phyloP scores from a whole-genome alignment of 2,113 vertebrate species.

The Oryzias melastigma region DNA sequence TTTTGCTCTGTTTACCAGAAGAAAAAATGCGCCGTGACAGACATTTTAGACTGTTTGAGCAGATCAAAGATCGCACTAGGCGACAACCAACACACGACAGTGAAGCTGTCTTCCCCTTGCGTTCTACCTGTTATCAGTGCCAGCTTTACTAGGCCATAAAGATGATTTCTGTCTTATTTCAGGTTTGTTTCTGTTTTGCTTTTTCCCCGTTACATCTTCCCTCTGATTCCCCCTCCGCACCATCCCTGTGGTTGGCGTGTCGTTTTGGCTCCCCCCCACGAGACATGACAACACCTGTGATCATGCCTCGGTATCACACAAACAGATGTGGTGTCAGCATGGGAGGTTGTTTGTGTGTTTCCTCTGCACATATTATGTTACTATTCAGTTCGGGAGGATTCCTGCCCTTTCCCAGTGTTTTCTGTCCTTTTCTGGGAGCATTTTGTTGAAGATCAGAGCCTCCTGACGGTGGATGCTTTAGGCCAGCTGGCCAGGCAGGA shows the following conservation, averaged over 20 bases:
- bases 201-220: background rate
- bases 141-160: conserved; percentile 15
- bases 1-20: conserved; percentile 42
- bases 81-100: conserved; percentile 46
- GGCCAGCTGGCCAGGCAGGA: background rate
- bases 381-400: conserved; percentile 1
- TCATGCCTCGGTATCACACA: conserved; percentile 41
- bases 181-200: background rate
- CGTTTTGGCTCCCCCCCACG: conserved; percentile 43
- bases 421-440: background rate
- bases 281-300: conserved; percentile 58
- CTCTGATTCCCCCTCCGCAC: background rate
- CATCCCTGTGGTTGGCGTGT: conserved; percentile 28
- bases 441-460: background rate
- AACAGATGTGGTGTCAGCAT: conserved; percentile 66
- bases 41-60: conserved; percentile 52
- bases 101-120: conserved; percentile 35
- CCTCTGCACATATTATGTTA: conserved; percentile 3
- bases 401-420: conserved; percentile 2
- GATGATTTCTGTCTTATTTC: conserved; percentile 28
- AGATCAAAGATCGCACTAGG: conserved; percentile 48
- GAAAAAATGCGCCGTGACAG: conserved; percentile 50
- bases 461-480: background rate
- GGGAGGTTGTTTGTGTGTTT: conserved; percentile 30
- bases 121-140: conserved; percentile 28